These are phyloP conservation scores for Cromileptes altivelis DNA, from an alignment of 2,113 vertebrate genomes.

Conservation along the genomic window DNA sequence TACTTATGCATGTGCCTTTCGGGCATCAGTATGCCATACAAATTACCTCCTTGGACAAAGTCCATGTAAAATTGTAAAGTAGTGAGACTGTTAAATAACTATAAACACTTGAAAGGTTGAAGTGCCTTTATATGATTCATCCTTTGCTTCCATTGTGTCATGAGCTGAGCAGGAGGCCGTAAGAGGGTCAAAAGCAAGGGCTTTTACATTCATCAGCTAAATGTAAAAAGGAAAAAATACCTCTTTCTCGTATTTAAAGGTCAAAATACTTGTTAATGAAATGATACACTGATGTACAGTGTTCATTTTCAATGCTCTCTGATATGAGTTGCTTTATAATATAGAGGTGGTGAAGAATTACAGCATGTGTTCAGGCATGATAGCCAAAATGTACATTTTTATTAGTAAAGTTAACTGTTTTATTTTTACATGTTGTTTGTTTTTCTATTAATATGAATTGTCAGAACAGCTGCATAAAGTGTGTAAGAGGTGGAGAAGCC, in stretches of 20 bases:
- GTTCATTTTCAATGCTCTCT: background rate
- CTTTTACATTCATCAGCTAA: slow-evolving; percentile 2
- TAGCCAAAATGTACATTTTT: background rate
- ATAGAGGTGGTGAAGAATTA: background rate
- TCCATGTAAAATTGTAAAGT: background rate
- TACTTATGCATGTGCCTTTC: background rate
- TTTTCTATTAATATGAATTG: slow-evolving; percentile 10
- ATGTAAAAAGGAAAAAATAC: background rate
- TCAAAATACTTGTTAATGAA: background rate
- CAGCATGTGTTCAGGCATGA: background rate
- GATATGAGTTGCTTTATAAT: background rate
- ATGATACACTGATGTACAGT: background rate
- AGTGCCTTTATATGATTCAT: background rate
- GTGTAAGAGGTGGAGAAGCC: slow-evolving; percentile 1
- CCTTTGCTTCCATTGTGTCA: background rate
- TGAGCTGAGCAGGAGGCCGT: background rate
- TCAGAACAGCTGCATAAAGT: slow-evolving; percentile 7
- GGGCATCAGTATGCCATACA: background rate
- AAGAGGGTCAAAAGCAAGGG: background rate
- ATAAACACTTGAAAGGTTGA: background rate
- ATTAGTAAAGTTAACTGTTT: background rate
- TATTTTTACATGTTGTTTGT: background rate
- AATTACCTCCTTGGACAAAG: background rate
- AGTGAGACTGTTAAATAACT: background rate
- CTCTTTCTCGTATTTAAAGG: background rate